These are phyloP conservation scores for Megatriorchis doriae DNA, from an alignment of 2,113 vertebrate species.

Conservation along the genomic window DNA sequence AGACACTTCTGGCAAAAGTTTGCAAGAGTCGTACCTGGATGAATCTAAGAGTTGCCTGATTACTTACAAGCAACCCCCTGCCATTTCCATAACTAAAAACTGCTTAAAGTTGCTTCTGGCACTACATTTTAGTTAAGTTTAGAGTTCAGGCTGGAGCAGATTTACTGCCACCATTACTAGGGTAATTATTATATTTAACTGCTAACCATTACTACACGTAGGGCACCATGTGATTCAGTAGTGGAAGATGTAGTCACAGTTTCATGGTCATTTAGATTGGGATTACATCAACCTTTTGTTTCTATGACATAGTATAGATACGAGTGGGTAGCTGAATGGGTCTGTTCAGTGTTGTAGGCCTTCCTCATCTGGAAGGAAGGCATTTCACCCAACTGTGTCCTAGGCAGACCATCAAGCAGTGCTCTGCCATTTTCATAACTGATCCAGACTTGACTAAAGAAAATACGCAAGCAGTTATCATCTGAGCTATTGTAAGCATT, in stretches of 20 bases:
- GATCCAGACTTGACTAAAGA: background rate
- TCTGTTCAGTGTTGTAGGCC: background rate
- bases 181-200: background rate
- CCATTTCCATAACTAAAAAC: background rate
- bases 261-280: background rate
- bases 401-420: background rate
- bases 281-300: background rate
- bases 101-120: background rate
- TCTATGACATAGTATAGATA: background rate
- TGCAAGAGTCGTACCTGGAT: background rate
- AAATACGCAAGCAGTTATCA: background rate
- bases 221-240: rapidly evolving
- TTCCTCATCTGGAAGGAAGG: background rate
- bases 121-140: background rate
- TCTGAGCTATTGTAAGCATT: background rate
- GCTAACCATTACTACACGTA: rapidly evolving
- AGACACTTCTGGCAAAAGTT: background rate
- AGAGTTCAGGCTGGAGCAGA: background rate
- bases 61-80: background rate
- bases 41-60: background rate
- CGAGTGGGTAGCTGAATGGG: background rate
- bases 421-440: background rate
- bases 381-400: background rate
- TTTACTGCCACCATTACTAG: background rate
- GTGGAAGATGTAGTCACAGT: background rate